phyloP scores from a whole-genome alignment of 2,113 vertebrate species.

The Gnathonemus longibarbis region DNA sequence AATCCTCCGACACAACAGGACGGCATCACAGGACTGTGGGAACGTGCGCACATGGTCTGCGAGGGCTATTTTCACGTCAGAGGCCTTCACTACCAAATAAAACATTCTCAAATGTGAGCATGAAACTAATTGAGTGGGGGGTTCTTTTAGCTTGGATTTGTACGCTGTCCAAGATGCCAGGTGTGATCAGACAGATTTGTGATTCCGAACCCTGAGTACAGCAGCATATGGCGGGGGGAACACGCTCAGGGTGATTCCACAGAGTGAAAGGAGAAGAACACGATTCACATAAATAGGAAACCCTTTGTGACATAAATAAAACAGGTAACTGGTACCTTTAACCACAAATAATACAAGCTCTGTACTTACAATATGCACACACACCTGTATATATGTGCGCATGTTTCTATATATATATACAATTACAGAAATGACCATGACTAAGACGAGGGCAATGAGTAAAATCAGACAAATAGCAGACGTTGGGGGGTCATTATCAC shows the following conservation, averaged over 20 bases:
- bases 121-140: background rate
- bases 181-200: slow-evolving; percentile 46
- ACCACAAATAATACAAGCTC: slow-evolving; percentile 57
- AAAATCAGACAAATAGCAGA: slow-evolving; percentile 44
- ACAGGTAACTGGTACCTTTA: slow-evolving; percentile 38
- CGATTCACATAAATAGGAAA: slow-evolving; percentile 39
- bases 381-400: slow-evolving; percentile 56
- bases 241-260: slow-evolving; percentile 44
- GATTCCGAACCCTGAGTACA: slow-evolving; percentile 59
- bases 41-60: background rate
- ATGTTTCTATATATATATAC: slow-evolving; percentile 23
- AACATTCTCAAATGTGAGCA: slow-evolving; percentile 5
- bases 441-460: slow-evolving; percentile 42
- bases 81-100: background rate
- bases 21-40: background rate
- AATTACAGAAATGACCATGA: slow-evolving; percentile 37
- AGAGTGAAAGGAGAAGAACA: slow-evolving; percentile 36
- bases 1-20: background rate
- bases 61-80: background rate
- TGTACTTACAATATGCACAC: slow-evolving; percentile 63
- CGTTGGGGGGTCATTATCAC: slow-evolving; percentile 20
- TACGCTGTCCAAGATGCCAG: slow-evolving; percentile 45
- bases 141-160: slow-evolving; percentile 14
- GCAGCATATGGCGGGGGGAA: slow-evolving; percentile 49
- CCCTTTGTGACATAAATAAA: slow-evolving; percentile 58